Conservation (phyloP, 2,888 invertebrate genomes). For the Machimus rusticus region DNA sequence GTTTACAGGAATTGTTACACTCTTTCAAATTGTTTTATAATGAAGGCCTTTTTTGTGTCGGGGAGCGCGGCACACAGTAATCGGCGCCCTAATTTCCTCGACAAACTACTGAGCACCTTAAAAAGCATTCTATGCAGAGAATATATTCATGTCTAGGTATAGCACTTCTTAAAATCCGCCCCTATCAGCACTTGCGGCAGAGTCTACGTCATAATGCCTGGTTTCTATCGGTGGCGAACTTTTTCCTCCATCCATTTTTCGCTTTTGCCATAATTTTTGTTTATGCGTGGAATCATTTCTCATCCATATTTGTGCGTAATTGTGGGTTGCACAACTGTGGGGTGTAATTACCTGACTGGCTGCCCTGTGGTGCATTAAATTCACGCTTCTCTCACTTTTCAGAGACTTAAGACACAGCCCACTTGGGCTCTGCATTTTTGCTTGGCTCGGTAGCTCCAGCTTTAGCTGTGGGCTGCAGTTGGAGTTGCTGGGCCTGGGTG, state of each 20-base stretch:
- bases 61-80: not conserved
- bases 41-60: not conserved
- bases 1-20: not conserved
- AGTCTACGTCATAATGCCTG: not conserved
- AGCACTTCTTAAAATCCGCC: not conserved
- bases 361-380: slow-evolving; percentile 30
- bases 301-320: slow-evolving; percentile 38
- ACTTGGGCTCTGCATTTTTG: slow-evolving; percentile 1
- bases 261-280: slow-evolving; percentile 17
- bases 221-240: not conserved
- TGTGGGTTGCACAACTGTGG: slow-evolving; percentile 16
- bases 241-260: not conserved
- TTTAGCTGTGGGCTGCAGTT: not conserved
- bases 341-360: slow-evolving; percentile 26
- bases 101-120: not conserved
- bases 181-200: not conserved
- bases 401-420: slow-evolving; percentile 34
- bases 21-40: not conserved
- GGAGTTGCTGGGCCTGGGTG: slow-evolving; percentile 6
- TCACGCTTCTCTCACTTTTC: slow-evolving; percentile 28
- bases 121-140: not conserved
- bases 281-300: slow-evolving; percentile 21
- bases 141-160: not conserved
- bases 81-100: slow-evolving; percentile 5
- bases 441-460: not conserved